Evolutionary conservation across 2,113 vertebrate species (phyloP).

Genomic region (Columba janthina): DNA sequence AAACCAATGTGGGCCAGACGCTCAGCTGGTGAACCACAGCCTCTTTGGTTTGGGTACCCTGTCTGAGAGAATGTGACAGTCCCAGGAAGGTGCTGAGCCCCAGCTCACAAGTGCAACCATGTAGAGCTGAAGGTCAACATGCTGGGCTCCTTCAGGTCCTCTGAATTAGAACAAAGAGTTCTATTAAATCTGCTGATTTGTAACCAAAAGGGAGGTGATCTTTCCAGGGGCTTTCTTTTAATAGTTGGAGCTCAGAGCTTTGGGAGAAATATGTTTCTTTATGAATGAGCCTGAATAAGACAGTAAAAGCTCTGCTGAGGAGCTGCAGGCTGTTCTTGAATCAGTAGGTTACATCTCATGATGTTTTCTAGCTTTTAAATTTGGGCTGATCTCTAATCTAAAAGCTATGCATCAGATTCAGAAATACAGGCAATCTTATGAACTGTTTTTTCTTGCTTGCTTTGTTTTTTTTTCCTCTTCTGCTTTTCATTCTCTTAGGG

Average conservation of each 20-base stretch:
- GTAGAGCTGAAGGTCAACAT: neutral
- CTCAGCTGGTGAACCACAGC: neutral
- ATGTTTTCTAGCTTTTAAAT: neutral
- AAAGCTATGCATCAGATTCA: neutral
- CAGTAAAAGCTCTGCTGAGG: neutral
- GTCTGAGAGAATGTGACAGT: neutral
- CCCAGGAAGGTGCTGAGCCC: accelerated
- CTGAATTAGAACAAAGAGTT: neutral
- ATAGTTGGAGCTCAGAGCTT: neutral
- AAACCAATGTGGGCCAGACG: neutral
- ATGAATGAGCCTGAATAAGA: neutral
- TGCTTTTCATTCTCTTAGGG: neutral
- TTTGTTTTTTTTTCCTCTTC: neutral
- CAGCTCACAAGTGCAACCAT: neutral
- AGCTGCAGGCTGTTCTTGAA: neutral
- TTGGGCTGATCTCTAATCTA: neutral
- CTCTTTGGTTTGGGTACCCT: neutral
- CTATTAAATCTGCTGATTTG: neutral
- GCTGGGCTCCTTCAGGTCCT: neutral
- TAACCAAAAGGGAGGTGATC: neutral
- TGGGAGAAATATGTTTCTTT: neutral
- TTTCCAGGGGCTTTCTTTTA: neutral
- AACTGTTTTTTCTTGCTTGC: neutral
- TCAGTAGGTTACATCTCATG: neutral
- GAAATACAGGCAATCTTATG: neutral